Base-by-base conservation (phyloP, 1,140 invertebrate species). In the Cotesia chilonis region DNA sequence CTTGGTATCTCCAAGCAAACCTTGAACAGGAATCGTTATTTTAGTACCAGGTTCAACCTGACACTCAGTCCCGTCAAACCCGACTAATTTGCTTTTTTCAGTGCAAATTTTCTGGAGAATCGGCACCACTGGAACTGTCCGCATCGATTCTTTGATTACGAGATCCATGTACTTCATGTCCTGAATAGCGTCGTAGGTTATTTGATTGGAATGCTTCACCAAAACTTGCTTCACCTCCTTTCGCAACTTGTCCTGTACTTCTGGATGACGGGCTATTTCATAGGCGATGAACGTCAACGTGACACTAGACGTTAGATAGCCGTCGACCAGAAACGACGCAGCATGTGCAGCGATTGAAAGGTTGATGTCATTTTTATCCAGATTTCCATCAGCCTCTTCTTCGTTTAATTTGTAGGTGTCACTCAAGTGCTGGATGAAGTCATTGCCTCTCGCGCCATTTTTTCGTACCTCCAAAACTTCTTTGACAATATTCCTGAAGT, bases 121-220 rank as follows among this genome's bases (percentile, higher is more conserved):
- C 0, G 78, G 72, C 4, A 76, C 74, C 1, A 82, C 80, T 14
- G 87, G 81, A 71, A 80, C 80, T 4, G 84, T 68, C 3, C 87
- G 77, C 72, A 87, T 72, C 0, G 85, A 85, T 68, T 88, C 88
- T 71, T 84, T 78, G 20, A 90, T 80, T 9, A 90, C 87, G 76
- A 88, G 87, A 73, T 88, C 84, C 75, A 92, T 76, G 72, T 90
- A 90, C 0, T 83, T 85, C 83, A 93, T 87, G 17, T 89, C 87
- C 12, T 85, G 80, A 1, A 92, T 69, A n/a, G 84, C 83, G 10
- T 91, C 90, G 75, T 90, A 91, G 41, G 84, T 89, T 0, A 91
- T 72, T 72, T 88, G 75, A 3, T 87, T 85, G 68, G 89, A 84
- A 71, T 90, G 79, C 71, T 85, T 85, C 5, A 77, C 68, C 0